Conservation (phyloP, 2,888 invertebrate species). For the Agonum fuliginosum region DNA sequence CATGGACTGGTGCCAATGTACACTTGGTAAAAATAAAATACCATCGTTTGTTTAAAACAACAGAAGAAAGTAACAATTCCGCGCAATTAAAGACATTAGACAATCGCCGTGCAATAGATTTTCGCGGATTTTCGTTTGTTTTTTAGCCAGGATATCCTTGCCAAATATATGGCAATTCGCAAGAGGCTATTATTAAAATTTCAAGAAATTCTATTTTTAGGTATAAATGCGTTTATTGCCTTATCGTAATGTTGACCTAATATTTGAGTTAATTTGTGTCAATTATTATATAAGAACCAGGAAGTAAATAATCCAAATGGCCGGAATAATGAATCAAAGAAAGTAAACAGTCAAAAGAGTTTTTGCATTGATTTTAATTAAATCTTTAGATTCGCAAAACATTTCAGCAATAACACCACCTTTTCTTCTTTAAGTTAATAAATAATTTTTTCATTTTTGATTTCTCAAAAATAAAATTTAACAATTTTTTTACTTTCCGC, state of each 20-base stretch:
- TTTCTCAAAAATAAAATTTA: no score
- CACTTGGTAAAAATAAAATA: constrained; percentile 20
- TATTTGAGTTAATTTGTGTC: constrained; percentile 40
- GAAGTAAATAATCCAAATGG: no score
- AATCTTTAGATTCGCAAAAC: no score
- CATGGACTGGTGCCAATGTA: constrained; percentile 4
- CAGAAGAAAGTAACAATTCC: not conserved
- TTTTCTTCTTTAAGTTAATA: no score
- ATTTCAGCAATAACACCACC: no score
- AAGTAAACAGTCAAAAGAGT: no score
- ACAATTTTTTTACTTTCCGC: no score
- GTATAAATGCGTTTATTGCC: not conserved
- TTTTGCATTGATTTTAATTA: no score
- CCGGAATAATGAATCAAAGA: no score
- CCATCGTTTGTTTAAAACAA: not conserved
- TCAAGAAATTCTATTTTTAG: not conserved
- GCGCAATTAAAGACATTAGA: not conserved
- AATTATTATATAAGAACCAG: constrained; percentile 16
- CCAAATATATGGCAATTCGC: not conserved
- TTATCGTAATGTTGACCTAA: constrained; percentile 43
- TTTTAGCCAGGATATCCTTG: not conserved
- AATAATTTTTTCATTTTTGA: no score
- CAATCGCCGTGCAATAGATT: not conserved
- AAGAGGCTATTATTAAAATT: no score
- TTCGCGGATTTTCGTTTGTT: not conserved